phyloP scores from a whole-genome alignment of 2,113 vertebrate genomes.

The zebrafish (Danio rerio) region GRCz12tu NC_133189.1:32227001-32227500 shows the following conservation, averaged over 20 bases:
- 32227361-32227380: slow-evolving; percentile 46
- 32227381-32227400: slow-evolving; percentile 10
- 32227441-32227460: too few species aligned
- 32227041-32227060: too few species aligned
- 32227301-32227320: slow-evolving; percentile 77
- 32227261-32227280: slow-evolving; percentile 49
- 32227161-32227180: slow-evolving; percentile 7
- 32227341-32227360: slow-evolving; percentile 39
- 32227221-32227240: slow-evolving; percentile 55
- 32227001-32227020: too few species aligned
- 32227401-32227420: too few species aligned
- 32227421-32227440: too few species aligned
- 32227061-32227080: too few species aligned
- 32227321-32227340: slow-evolving; percentile 71
- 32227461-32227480: too few species aligned
- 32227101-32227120: neutral
- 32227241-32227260: slow-evolving; percentile 73
- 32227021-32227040: too few species aligned
- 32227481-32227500: too few species aligned
- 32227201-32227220: slow-evolving; percentile 24
- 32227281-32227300: slow-evolving; percentile 67
- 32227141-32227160: slow-evolving; percentile 30
- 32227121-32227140: neutral
- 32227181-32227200: slow-evolving; percentile 51
- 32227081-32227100: too few species aligned